These are phyloP conservation scores for Gadopsis bispinosus DNA, from an alignment of 2,797 vertebrate species.

Conservation along the genomic window DNA sequence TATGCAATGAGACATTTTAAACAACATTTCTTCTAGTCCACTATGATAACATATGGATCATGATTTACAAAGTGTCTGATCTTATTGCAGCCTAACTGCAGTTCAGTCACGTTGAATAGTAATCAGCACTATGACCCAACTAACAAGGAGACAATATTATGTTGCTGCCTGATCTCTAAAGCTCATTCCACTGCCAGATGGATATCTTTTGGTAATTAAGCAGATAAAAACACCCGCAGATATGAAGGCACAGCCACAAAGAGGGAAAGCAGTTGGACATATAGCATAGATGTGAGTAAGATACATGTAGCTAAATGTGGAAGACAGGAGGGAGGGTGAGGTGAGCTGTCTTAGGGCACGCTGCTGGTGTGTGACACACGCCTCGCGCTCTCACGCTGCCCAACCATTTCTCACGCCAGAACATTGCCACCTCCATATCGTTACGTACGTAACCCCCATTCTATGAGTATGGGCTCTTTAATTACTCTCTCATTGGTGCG, in stretches of 20 bases:
- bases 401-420: no score
- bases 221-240: conserved; percentile 33
- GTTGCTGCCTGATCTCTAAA: conserved; percentile 47
- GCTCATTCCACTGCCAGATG: conserved; percentile 56
- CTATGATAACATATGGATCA: background rate
- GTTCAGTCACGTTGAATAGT: conserved; percentile 35
- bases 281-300: conserved; percentile 8
- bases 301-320: conserved; percentile 15
- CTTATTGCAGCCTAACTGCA: conserved; percentile 11
- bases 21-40: background rate
- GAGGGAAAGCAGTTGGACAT: conserved; percentile 5
- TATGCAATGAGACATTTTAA: background rate
- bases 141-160: conserved; percentile 52
- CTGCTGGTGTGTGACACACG: no score
- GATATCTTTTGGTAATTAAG: conserved; percentile 63
- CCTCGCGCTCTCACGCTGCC: no score
- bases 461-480: no score
- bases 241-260: conserved; percentile 17
- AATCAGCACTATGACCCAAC: conserved; percentile 49
- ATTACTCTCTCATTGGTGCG: no score
- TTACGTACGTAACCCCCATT: no score
- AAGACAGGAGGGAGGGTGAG: conserved; percentile 2
- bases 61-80: conserved; percentile 11
- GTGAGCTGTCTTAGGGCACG: background rate
- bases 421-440: no score